Base-by-base conservation (phyloP, 2,797 vertebrate genomes). In the Tenualosa thibaudeaui region DNA sequence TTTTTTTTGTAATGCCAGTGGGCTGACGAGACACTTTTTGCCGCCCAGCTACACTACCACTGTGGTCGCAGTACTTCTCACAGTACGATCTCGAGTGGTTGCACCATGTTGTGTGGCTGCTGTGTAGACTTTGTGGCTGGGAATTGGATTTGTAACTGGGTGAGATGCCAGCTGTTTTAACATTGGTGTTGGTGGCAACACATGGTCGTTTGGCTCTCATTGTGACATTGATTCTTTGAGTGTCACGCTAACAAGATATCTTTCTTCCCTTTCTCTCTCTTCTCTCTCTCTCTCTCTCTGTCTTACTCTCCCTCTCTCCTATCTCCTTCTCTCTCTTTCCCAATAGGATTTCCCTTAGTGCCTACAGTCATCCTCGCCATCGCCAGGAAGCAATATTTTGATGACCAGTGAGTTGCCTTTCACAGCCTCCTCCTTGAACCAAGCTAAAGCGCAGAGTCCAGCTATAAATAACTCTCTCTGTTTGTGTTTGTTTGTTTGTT, bases 321-420 rank as follows among this genome's bases (percentile, higher is more conserved):
- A 2, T 12, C 40, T 3, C 19, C 19, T 81, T 86, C 19, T 22
- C 85, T 85, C 43, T 90, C 85, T 86, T 62, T 22, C 84, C 83
- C 51, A 90, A 94, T 91, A 99, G 98, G 97, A 24, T 98, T 99
- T 91, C 98, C 98, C 12, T 90, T 99, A 75, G 92, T 99, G 89
- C 98, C 98, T 71, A 97, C 97, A 83, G 96, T 94, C 81, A 97
- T 98, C 93, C 98, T 99, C 60, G 98, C 98, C 31, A 93, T 98
- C 83, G 97, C 97, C 71, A 96, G 98, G 92, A 96, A 96, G 89
- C 96, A 96, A 91, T 97, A 98, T 92, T 99, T 97, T 88, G 97
- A 99, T 56, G 98, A 99, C 95, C 98, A 99, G 98, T 99, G 94
- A 98, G 98, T 96, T 92, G 87, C 84, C 31, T 85, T 88, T 90